Conservation (phyloP, 2,888 invertebrate species). For the Pharmacophagus antenor region DNA sequence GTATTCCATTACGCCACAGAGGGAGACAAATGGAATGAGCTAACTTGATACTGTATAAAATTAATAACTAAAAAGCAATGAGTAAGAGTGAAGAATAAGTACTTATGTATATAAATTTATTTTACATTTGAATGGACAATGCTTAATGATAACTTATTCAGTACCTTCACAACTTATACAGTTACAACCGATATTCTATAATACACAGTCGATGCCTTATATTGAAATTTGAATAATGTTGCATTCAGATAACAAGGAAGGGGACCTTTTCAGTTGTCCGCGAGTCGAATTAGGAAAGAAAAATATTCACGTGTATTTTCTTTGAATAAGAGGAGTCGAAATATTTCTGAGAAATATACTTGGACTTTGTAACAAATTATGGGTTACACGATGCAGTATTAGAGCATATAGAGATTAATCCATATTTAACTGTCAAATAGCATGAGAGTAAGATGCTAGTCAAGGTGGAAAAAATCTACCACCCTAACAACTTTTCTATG, state of each 20-base stretch:
- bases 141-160: background rate
- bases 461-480: too few relatives aligned
- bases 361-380: background rate
- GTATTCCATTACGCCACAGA: too few relatives aligned
- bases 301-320: constrained; percentile 8
- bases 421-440: too few relatives aligned
- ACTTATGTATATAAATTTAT: background rate
- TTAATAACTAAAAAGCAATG: too few relatives aligned
- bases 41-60: too few relatives aligned
- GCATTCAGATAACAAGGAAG: constrained; percentile 21
- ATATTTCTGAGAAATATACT: background rate
- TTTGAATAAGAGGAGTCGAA: constrained; percentile 1
- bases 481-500: too few relatives aligned
- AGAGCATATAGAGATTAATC: too few relatives aligned
- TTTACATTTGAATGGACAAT: background rate
- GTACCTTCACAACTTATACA: background rate
- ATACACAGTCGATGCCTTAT: constrained; percentile 13
- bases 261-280: constrained; percentile 19
- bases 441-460: too few relatives aligned
- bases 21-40: too few relatives aligned
- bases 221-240: constrained; percentile 24
- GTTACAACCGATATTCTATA: background rate
- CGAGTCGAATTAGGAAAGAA: constrained; percentile 18
- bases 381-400: background rate
- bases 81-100: background rate